Percentiles rank a stretch among this genome's conserved stretches.
phyloP scores from a whole-genome alignment of 2,888 invertebrate genomes.

The Drosophila leonis region DNA sequence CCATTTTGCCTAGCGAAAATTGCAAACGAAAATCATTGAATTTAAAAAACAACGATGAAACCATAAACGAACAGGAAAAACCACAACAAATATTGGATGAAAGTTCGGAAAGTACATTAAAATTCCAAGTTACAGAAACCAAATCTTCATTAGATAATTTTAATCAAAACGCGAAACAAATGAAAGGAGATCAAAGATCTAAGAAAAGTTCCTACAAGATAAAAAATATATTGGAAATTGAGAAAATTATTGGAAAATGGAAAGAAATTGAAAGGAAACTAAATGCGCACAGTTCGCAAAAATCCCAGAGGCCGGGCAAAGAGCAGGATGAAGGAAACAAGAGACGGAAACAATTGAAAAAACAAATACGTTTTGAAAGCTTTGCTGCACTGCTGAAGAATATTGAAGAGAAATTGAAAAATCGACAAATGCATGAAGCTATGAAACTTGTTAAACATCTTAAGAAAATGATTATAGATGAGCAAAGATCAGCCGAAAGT shows the following conservation, averaged over 20 bases:
- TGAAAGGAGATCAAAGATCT: background rate
- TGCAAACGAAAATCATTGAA: background rate
- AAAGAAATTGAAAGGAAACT: background rate
- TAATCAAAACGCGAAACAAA: no score
- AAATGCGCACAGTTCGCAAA: background rate
- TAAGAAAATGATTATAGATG: background rate
- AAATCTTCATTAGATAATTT: background rate
- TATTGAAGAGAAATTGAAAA: background rate
- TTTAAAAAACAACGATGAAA: background rate
- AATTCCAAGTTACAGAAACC: background rate
- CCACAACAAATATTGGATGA: background rate
- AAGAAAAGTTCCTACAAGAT: background rate
- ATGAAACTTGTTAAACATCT: background rate
- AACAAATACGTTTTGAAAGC: background rate
- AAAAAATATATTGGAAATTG: background rate
- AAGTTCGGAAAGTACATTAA: background rate
- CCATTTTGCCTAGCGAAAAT: background rate
- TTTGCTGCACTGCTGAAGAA: background rate
- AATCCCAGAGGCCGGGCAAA: background rate
- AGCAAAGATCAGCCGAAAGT: background rate
- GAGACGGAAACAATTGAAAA: background rate
- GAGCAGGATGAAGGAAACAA: background rate
- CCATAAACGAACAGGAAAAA: background rate
- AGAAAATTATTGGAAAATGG: background rate
- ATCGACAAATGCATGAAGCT: no score